These are phyloP conservation scores for Thalassaphorura encarpata DNA, from an alignment of 1,140 invertebrate genomes.

Conservation along the genomic window DNA sequence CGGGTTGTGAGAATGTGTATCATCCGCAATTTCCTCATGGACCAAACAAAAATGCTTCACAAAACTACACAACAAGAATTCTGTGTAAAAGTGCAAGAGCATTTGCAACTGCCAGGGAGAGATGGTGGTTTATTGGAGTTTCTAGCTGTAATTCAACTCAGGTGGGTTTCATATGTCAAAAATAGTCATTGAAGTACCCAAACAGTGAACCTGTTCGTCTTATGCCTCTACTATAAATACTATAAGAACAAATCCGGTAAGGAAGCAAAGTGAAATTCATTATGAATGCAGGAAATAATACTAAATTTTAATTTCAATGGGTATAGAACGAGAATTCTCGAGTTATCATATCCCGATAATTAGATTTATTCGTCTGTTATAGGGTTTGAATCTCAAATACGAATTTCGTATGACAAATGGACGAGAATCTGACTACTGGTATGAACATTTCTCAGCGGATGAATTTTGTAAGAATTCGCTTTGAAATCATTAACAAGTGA, in stretches of 20 bases:
- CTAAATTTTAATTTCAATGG: no score
- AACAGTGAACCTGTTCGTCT: no score
- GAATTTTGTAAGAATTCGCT: constrained; percentile 68
- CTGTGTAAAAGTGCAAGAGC: constrained; percentile 48
- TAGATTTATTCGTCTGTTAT: constrained; percentile 8
- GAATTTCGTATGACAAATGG: constrained; percentile 71
- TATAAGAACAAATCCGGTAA: no score
- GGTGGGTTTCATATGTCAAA: constrained; percentile 36
- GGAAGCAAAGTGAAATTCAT: no score
- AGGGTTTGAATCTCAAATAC: constrained; percentile 60
- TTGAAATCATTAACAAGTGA: not conserved
- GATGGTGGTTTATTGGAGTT: constrained; percentile 69
- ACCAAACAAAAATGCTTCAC: constrained; percentile 10
- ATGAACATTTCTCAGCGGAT: constrained; percentile 80
- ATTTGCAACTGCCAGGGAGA: constrained; percentile 54
- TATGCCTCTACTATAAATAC: no score
- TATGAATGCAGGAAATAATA: no score
- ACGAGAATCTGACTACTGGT: constrained; percentile 59
- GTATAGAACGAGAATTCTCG: no score
- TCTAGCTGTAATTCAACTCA: constrained; percentile 56
- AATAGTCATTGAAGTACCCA: no score
- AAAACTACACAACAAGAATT: constrained; percentile 18
- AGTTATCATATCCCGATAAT: no score
- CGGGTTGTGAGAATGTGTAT: constrained; percentile 37
- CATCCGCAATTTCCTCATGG: constrained; percentile 6